These are phyloP conservation scores for Agrotis ipsilon DNA, from an alignment of 2,888 invertebrate species.

Conservation along the genomic window DNA sequence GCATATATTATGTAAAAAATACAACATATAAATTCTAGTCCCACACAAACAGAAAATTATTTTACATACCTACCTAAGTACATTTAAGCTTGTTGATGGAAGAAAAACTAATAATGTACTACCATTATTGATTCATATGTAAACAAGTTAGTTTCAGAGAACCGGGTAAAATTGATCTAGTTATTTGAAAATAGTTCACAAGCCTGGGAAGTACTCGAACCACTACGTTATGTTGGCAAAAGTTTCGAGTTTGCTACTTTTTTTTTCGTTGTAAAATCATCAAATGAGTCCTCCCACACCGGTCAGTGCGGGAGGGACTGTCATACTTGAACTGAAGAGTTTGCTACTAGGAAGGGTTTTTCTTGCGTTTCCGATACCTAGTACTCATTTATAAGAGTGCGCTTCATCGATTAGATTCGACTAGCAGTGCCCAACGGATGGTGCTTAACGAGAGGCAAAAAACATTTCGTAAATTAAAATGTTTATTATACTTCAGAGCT, in stretches of 20 bases:
- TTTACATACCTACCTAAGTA: too few relatives aligned
- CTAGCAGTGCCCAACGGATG: background rate
- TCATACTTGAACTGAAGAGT: too few relatives aligned
- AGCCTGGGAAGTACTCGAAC: background rate
- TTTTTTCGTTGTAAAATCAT: too few relatives aligned
- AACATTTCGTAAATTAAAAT: conserved; percentile 5
- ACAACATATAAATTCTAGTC: background rate
- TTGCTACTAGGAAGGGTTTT: background rate
- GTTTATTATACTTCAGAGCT: background rate
- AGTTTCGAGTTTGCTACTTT: background rate
- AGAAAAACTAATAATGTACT: background rate
- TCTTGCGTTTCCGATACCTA: background rate
- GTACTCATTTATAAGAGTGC: background rate
- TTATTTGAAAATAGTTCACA: too few relatives aligned
- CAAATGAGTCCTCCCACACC: too few relatives aligned
- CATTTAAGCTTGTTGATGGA: background rate
- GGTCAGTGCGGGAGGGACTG: too few relatives aligned
- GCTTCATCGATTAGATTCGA: background rate
- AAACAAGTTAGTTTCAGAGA: background rate
- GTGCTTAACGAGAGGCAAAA: background rate
- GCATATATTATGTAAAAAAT: background rate
- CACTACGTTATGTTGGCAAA: background rate
- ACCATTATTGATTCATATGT: background rate
- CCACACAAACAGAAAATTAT: background rate
- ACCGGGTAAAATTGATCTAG: background rate